Evolutionary conservation across 2,888 invertebrate species (phyloP).

Genomic region (Geotrupes spiniger): DNA sequence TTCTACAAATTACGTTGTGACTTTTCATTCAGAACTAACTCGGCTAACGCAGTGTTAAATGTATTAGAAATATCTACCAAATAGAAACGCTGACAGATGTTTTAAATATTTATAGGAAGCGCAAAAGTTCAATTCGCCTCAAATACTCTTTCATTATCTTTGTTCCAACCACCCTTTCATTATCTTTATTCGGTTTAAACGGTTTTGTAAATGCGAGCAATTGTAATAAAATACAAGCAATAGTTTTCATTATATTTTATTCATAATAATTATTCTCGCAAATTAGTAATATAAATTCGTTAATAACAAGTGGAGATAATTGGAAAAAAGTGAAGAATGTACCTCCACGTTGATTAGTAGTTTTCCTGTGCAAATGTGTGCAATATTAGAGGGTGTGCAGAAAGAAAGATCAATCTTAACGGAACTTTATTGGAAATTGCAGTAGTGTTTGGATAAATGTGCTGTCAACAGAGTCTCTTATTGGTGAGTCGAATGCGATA

Average conservation of each 20-base stretch:
- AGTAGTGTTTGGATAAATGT: conserved; percentile 45
- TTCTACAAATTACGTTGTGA: conserved; percentile 30
- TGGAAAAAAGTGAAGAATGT: conserved; percentile 9
- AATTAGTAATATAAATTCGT: no score
- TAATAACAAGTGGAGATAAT: neutral
- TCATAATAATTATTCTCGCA: no score
- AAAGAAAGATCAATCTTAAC: conserved; percentile 31
- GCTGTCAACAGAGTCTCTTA: conserved; percentile 48
- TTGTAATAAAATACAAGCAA: no score
- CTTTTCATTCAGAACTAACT: conserved; percentile 40
- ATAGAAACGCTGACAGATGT: conserved; percentile 27
- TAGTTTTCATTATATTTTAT: no score
- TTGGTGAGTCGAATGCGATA: conserved; percentile 36
- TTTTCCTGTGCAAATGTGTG: conserved; percentile 4
- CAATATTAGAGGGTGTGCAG: conserved; percentile 7
- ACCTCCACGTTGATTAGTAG: conserved; percentile 3
- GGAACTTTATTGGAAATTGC: conserved; percentile 35
- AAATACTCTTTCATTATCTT: conserved; percentile 46
- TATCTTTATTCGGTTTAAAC: conserved; percentile 4
- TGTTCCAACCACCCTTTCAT: conserved; percentile 18
- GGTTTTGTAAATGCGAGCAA: neutral
- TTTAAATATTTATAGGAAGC: conserved; percentile 28
- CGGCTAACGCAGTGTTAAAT: conserved; percentile 42
- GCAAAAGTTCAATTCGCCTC: conserved; percentile 39
- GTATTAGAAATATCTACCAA: conserved; percentile 44